Evolutionary conservation across 2,888 invertebrate species (phyloP), one percentile per base, ranked within the genome.

Genomic region (Cephalotes varians): DNA sequence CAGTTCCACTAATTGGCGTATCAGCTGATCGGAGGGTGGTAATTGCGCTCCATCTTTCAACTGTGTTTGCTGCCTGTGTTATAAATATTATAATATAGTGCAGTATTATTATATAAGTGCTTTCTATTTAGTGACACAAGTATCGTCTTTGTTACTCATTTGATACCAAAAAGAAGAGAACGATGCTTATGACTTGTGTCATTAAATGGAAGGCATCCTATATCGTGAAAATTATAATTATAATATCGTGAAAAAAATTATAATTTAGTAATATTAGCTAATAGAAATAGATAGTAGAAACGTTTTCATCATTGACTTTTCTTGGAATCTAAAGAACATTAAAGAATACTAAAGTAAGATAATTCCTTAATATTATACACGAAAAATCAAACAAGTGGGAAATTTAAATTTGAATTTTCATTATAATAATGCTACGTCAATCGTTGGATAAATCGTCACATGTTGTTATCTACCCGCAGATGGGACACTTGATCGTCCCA

Each of bases 1-100:
- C 76, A 96, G 95, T 88, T 97, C 97, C 49, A 97, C 96, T 82
- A 97, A 95, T 93, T 97, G 97, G 49, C 96, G 95, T 94, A 97
- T 96, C 86, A 97, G 94, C 64, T 95, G 95, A 94, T 97, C 97
- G 47, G 96, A 95, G 7, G 96, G 96, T 81, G 97, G 97, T 84
- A 96, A 92, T 92, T 94, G 94, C 18, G 95, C 93, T 28, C 96
- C 96, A 90, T 97, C 97, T 92, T 96, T 96, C 87, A 97, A 92
- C 81, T 95, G 94, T 3, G 96, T 96, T 67, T 95, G 95, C 93
- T 96, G 96, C 88, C 96, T 96, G 89, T 31, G 92, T 69, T 21
- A 2, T 15, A 2, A 44, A 67, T 56, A 18, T 73, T 65, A 67
- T 40, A 40, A 40, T 12, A 15, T n/a, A 60, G 1, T 37, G 12